These are phyloP conservation scores for Eupithecia insigniata DNA, from an alignment of 2,888 invertebrate species.

Conservation along the genomic window DNA sequence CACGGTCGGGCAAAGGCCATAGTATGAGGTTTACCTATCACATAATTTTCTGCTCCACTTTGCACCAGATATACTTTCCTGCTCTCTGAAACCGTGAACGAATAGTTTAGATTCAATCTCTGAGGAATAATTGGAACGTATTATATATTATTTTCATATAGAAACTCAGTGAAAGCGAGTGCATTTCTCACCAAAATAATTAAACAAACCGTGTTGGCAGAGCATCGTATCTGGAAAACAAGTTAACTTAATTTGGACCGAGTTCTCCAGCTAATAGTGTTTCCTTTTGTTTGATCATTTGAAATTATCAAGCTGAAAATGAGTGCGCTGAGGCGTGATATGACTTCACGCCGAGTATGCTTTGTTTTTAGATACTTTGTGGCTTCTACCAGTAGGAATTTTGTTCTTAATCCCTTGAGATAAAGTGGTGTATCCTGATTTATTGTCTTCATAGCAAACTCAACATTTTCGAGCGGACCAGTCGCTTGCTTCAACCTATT, in stretches of 20 bases:
- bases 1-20: no score
- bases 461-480: no score
- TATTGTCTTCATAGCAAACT: not conserved
- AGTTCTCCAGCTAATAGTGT: slow-evolving; percentile 26
- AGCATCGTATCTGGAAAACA: slow-evolving; percentile 21
- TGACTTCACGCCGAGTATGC: slow-evolving; percentile 2
- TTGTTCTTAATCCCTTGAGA: not conserved
- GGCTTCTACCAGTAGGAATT: not conserved
- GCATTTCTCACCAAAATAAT: slow-evolving; percentile 27
- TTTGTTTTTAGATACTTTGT: slow-evolving; percentile 1
- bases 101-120: not conserved
- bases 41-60: no score
- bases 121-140: not conserved
- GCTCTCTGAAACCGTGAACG: not conserved
- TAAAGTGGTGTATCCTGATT: not conserved
- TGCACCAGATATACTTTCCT: not conserved
- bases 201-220: slow-evolving; percentile 25
- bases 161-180: slow-evolving; percentile 8
- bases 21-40: no score
- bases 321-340: slow-evolving; percentile 14
- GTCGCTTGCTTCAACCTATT: no score
- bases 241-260: slow-evolving; percentile 26
- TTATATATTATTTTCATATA: not conserved
- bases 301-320: slow-evolving; percentile 24
- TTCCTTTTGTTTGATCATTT: slow-evolving; percentile 29